These are phyloP conservation scores for Mus spicilegus DNA, from an alignment of 2,113 vertebrate genomes.

Conservation along the genomic window DNA sequence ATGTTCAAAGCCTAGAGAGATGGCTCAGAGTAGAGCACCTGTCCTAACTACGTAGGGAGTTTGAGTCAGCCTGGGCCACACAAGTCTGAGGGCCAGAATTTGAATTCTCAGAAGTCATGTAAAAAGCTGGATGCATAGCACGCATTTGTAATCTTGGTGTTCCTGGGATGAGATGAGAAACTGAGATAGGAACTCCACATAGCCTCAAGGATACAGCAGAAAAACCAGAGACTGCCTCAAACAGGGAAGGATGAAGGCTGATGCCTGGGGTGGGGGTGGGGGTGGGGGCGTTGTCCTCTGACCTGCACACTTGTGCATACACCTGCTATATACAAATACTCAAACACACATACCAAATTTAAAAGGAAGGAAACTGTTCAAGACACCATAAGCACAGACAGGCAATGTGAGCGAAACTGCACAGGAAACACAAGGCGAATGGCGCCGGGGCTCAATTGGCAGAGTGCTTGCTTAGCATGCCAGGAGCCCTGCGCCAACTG, in stretches of 20 bases:
- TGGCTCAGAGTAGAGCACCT: not conserved
- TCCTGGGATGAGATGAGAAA: not conserved
- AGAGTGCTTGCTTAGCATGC: not conserved
- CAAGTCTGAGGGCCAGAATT: not conserved
- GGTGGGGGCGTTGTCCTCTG: not conserved
- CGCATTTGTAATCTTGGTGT: not conserved
- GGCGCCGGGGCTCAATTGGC: not conserved
- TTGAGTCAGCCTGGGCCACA: too few relatives aligned
- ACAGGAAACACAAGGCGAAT: not conserved
- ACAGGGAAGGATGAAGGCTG: not conserved
- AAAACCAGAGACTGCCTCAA: not conserved
- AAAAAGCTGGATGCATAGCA: too few relatives aligned
- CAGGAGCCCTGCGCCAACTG: not conserved
- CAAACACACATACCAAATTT: not conserved
- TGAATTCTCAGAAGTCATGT: not conserved
- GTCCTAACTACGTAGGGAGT: not conserved
- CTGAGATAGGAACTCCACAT: not conserved
- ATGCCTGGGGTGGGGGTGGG: not conserved
- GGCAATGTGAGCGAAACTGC: not conserved
- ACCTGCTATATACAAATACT: not conserved
- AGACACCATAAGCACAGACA: not conserved
- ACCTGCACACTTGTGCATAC: not conserved
- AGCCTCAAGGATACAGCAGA: not conserved
- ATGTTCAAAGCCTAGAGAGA: not conserved
- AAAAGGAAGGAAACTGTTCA: not conserved